Evolutionary conservation across 2,888 invertebrate genomes (phyloP).

Genomic region (Chesias legatella): DNA sequence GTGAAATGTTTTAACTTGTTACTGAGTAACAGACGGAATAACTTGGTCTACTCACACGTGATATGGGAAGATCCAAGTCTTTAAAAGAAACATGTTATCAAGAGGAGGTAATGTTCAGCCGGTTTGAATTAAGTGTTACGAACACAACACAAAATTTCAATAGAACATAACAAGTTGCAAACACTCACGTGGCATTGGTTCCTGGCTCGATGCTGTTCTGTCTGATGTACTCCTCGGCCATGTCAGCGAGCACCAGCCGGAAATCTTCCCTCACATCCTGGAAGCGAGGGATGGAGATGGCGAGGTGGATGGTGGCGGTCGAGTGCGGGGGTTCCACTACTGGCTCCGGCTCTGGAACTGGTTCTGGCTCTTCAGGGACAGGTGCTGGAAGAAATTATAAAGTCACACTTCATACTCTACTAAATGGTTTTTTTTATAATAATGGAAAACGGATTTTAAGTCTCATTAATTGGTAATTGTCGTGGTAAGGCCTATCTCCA

Average conservation of each 20-base stretch:
- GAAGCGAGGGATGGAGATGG: conserved; percentile 44
- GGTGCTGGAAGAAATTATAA: conserved; percentile 28
- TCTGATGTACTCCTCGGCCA: conserved; percentile 61
- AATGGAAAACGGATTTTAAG: no score
- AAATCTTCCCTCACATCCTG: conserved; percentile 44
- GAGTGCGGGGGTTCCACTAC: conserved; percentile 38
- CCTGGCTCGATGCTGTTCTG: conserved; percentile 52
- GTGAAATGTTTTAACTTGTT: no score
- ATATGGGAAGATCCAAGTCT: no score
- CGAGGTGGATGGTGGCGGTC: conserved; percentile 51
- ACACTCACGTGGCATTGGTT: conserved; percentile 61
- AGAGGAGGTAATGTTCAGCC: no score
- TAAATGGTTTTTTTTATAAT: no score
- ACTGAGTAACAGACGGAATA: no score
- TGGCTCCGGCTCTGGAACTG: conserved; percentile 41
- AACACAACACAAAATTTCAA: no score
- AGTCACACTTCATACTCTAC: neutral
- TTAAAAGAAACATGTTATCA: no score
- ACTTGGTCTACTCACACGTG: no score
- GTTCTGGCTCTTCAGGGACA: conserved; percentile 25
- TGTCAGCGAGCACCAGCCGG: conserved; percentile 54
- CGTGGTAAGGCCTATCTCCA: no score
- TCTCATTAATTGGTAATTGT: no score
- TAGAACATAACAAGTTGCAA: neutral
- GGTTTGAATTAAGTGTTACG: no score